These are phyloP conservation scores for Tetragonisca angustula DNA, from an alignment of 2,888 invertebrate species.

Conservation along the genomic window DNA sequence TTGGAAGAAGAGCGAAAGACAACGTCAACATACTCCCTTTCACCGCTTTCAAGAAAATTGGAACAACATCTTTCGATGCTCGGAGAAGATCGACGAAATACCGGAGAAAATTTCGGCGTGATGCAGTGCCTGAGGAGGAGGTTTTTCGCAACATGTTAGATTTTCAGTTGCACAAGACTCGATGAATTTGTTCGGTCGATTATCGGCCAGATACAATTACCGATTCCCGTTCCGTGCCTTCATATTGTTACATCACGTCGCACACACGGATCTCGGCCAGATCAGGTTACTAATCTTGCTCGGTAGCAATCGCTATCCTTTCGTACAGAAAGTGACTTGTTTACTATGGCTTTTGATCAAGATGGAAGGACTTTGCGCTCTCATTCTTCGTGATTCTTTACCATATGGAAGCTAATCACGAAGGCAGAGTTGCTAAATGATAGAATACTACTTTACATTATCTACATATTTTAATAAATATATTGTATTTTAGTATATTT, in stretches of 20 bases:
- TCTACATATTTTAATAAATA: too few species aligned
- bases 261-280: slow-evolving; percentile 41
- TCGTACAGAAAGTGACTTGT: slow-evolving; percentile 51
- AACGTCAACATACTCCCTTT: slow-evolving; percentile 25
- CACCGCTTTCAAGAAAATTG: slow-evolving; percentile 29
- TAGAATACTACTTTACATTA: too few species aligned
- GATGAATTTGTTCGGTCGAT: slow-evolving; percentile 45
- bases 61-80: neutral
- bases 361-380: neutral
- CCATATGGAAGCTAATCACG: slow-evolving; percentile 16
- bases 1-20: neutral
- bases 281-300: slow-evolving; percentile 50
- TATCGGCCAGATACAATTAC: slow-evolving; percentile 52
- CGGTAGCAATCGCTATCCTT: slow-evolving; percentile 47
- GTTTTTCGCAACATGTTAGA: slow-evolving; percentile 3
- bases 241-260: slow-evolving; percentile 53
- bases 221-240: slow-evolving; percentile 34
- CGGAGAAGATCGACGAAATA: neutral
- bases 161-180: slow-evolving; percentile 24
- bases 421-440: too few species aligned
- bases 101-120: neutral
- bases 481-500: too few species aligned
- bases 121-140: neutral
- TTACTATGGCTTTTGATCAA: slow-evolving; percentile 36
- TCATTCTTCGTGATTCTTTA: slow-evolving; percentile 34